These are phyloP conservation scores for Fistularia tabacaria DNA, from an alignment of 2,797 vertebrate genomes.

Conservation along the genomic window DNA sequence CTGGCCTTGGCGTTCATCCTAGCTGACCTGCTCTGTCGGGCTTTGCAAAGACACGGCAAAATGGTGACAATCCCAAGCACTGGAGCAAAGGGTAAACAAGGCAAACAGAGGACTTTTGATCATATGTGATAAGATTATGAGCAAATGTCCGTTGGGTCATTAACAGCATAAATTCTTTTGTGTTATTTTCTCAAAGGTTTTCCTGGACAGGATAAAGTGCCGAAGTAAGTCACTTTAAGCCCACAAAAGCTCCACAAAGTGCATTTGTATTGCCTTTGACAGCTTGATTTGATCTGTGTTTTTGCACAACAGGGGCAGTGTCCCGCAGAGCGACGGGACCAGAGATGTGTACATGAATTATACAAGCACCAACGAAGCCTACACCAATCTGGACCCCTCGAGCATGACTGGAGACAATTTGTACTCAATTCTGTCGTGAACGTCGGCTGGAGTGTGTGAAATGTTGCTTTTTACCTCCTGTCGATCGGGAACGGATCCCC, in stretches of 20 bases:
- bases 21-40: slow-evolving; percentile 24
- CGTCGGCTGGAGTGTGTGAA: not conserved
- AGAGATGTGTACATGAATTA: slow-evolving; percentile 68
- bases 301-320: slow-evolving; percentile 21
- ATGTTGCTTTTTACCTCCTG: no score
- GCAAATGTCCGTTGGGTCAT: no score
- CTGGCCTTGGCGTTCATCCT: slow-evolving; percentile 34
- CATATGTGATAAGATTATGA: not conserved
- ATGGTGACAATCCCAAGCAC: not conserved
- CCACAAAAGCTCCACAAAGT: not conserved
- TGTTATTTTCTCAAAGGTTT: slow-evolving; percentile 21
- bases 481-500: no score
- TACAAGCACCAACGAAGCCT: slow-evolving; percentile 25
- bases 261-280: no score
- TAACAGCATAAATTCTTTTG: slow-evolving; percentile 1
- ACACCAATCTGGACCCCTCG: slow-evolving; percentile 48
- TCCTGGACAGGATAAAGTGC: slow-evolving; percentile 8
- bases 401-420: slow-evolving; percentile 16
- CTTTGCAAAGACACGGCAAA: not conserved
- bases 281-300: not conserved
- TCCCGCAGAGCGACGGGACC: slow-evolving; percentile 18
- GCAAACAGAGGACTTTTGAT: not conserved
- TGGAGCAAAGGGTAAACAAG: slow-evolving; percentile 40
- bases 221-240: slow-evolving; percentile 47
- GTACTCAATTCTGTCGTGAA: slow-evolving; percentile 56